Conservation (phyloP, 1,140 invertebrate genomes). For the Euschistus heros region DNA sequence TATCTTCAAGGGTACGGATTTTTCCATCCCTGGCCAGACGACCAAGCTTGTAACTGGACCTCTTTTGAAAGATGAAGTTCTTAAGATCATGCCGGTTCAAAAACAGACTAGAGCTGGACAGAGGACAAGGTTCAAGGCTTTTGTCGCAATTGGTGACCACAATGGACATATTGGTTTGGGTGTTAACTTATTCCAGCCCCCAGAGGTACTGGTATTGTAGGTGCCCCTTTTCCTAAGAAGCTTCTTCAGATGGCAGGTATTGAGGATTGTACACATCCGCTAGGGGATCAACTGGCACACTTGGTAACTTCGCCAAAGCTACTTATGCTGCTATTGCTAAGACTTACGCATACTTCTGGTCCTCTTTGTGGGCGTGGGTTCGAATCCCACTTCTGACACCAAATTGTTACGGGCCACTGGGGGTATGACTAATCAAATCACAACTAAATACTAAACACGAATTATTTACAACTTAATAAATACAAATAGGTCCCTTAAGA, state of each 20-base stretch:
- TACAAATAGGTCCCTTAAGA: no score
- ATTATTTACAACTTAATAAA: no score
- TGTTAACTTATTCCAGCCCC: slow-evolving; percentile 52
- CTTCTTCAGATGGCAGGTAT: slow-evolving; percentile 98
- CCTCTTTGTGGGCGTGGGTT: no score
- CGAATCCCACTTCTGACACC: no score
- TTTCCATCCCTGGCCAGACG: slow-evolving; percentile 94
- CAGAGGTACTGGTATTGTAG: slow-evolving; percentile 97
- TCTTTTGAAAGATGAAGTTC: slow-evolving; percentile 91
- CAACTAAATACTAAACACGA: no score
- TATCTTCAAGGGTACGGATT: slow-evolving; percentile 93
- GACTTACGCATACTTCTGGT: no score
- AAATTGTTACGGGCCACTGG: no score
- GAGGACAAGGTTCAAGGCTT: slow-evolving; percentile 92
- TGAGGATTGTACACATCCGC: slow-evolving; percentile 97
- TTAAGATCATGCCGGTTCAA: slow-evolving; percentile 99
- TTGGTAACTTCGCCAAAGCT: slow-evolving; percentile 75
- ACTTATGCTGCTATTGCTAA: no score
- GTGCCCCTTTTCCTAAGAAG: slow-evolving; percentile 99
- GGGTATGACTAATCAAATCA: no score
- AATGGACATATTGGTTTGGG: slow-evolving; percentile 99
- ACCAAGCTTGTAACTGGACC: slow-evolving; percentile 85
- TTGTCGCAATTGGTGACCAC: slow-evolving; percentile 86
- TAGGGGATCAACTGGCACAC: slow-evolving; percentile 90
- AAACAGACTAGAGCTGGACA: slow-evolving; percentile 99